Base-by-base conservation (phyloP, 2,888 invertebrate genomes). In the Drosophila buzzatii region DNA sequence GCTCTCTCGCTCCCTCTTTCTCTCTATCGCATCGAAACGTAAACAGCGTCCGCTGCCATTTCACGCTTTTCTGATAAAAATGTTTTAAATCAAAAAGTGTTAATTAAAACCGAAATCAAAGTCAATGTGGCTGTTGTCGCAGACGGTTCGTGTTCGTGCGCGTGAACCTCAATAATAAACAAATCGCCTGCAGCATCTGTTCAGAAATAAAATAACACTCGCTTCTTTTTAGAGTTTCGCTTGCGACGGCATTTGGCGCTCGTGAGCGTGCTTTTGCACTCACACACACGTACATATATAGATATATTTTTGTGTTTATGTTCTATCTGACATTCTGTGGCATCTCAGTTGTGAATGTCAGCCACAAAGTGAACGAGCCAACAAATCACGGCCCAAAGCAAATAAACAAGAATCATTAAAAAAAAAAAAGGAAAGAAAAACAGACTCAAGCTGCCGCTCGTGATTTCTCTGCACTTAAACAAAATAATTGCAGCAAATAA, bases 11-110 rank as follows among this genome's bases (percentile, higher is more conserved):
- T 59, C 42, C 31, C 44, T 62, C 47, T 53, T 44, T 60, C 47
- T 57, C 47, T 64, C 69, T 49, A 62, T 18, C 79, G 56, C 65
- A 73, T 73, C 81, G 83, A 84, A 85, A 89, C 87, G 89, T 89
- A 85, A 85, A 85, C 85, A 85, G 79, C 89, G 78, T 73, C 67
- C 68, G 82, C 81, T 81, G 70, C 76, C 51, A 83, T 85, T 87
- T 85, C 82, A 80, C 82, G 82, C 82, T 85, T 82, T 79, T 81
- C 77, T 85, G 89, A 89, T 89, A 85, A 85, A 89, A 89, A 84
- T 85, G 87, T 86, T 83, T 85, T 85, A 85, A 89, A 85, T 87
- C 85, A 84, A 86, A 85, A 86, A 84, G 89, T 85, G 89, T 89
- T 85, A 85, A 85, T 85, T 85, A 85, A 84, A 85, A 76, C 67